Percentiles rank a stretch among this genome's conserved stretches.
These are phyloP conservation scores for Lepisosteus osseus DNA, from an alignment of 2,113 vertebrate species.

Conservation along the genomic window DNA sequence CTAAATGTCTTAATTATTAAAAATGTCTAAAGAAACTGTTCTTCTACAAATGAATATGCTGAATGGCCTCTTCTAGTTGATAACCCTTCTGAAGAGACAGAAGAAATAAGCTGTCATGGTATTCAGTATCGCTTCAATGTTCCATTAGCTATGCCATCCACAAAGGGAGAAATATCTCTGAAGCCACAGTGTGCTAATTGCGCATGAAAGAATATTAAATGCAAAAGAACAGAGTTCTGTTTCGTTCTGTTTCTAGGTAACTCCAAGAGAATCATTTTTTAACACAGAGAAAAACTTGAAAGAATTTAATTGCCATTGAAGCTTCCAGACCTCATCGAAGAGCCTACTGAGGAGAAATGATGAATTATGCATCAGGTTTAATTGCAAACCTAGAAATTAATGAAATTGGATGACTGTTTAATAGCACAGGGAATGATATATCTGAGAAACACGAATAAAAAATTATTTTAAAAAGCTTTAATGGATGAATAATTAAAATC, in stretches of 20 bases:
- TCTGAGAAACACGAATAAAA: constrained; percentile 76
- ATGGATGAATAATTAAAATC: constrained; percentile 79
- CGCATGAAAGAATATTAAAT: no score
- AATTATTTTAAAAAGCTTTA: constrained; percentile 70
- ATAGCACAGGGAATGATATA: constrained; percentile 77
- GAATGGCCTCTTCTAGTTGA: no score
- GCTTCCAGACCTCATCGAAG: constrained; percentile 59
- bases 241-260: constrained; percentile 32
- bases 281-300: constrained; percentile 58
- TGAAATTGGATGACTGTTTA: constrained; percentile 76
- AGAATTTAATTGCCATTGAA: constrained; percentile 71
- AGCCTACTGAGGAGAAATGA: constrained; percentile 65
- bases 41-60: no score
- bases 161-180: no score
- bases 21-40: no score
- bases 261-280: constrained; percentile 56
- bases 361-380: constrained; percentile 80
- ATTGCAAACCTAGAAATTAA: constrained; percentile 81
- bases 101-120: no score
- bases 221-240: constrained; percentile 18
- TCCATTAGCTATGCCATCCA: no score
- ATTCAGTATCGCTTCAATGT: no score
- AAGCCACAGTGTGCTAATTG: no score
- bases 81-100: no score
- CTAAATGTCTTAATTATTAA: no score